Evolutionary conservation across 2,888 invertebrate species (phyloP), one percentile per base, ranked within the genome.

Genomic region (Arge pagana): DNA sequence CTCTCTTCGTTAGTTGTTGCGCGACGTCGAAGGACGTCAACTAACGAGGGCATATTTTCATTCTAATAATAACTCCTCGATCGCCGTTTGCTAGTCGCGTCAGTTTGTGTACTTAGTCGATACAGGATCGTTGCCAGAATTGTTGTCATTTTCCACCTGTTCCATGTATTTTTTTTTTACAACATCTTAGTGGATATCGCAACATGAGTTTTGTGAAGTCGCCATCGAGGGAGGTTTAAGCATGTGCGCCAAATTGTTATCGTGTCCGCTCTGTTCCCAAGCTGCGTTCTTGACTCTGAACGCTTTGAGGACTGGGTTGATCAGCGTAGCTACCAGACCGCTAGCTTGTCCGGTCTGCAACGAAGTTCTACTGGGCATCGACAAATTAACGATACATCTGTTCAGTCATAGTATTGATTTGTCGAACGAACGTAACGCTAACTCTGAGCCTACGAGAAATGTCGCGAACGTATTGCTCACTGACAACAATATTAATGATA

Each of bases 321-420:
- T 91, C 55, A 83, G 83, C 66, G 88, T 88, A 31, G 88, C 90
- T 11, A 89, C 88, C 40, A 85, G 88, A 56, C 86, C 85, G 56
- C 78, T 91, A 61, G 72, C 82, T 48, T 92, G 92, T 71, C 91
- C 91, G 10, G 84, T 91, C 55, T 92, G 92, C 70, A 83, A 85
- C 65, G 89, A 90, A 66, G 79, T 85, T 61, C 79, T 91, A 15
- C 77, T 83, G 57, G 91, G 91, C 1, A 80, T 92, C 58, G 91
- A 91, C 73, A 91, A 91, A 78, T 79, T 91, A 43, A 91, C 91
- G 1, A 89, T 91, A 67, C 91, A 92, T 76, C 79, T 92, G 59
- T 90, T 91, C 68, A 85, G 85, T 54, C 91, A 91, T 70, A 82
- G 85, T 3, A 68, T 82, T 52, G 70, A 63, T 48, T 59, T 54